Conservation (phyloP, 1,140 invertebrate species). For the Hylyphantes graminicola region DNA sequence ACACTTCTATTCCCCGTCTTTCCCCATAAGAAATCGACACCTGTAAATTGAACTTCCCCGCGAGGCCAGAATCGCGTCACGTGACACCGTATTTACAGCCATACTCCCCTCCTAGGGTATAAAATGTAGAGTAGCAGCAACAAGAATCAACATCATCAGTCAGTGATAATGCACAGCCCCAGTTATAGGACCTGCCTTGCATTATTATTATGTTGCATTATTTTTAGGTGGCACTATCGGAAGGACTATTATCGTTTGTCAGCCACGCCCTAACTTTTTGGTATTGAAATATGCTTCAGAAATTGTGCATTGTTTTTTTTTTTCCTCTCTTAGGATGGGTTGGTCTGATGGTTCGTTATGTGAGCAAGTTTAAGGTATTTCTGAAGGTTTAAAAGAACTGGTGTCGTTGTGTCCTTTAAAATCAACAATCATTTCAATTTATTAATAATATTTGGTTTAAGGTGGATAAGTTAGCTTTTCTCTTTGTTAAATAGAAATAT, state of each 20-base stretch:
- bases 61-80: not conserved
- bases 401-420: too few species aligned
- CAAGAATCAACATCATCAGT: slow-evolving; percentile 26
- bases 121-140: not conserved
- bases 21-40: slow-evolving; percentile 11
- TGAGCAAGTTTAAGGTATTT: too few species aligned
- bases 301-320: not conserved
- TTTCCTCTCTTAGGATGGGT: not conserved
- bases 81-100: not conserved
- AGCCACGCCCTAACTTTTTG: not conserved
- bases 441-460: too few species aligned
- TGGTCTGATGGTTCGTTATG: too few species aligned
- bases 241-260: too few species aligned
- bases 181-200: not conserved
- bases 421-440: too few species aligned
- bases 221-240: too few species aligned
- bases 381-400: too few species aligned
- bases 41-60: slow-evolving; percentile 23
- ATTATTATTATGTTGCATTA: too few species aligned
- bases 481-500: too few species aligned
- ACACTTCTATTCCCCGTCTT: not conserved
- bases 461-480: too few species aligned
- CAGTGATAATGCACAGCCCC: not conserved
- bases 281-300: not conserved
- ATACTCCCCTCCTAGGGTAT: too few species aligned